A percentile compares a stretch with the other conserved stretches of the same genome.
These are phyloP conservation scores for Trachelus tabidus DNA, from an alignment of 2,888 invertebrate species.

Conservation along the genomic window DNA sequence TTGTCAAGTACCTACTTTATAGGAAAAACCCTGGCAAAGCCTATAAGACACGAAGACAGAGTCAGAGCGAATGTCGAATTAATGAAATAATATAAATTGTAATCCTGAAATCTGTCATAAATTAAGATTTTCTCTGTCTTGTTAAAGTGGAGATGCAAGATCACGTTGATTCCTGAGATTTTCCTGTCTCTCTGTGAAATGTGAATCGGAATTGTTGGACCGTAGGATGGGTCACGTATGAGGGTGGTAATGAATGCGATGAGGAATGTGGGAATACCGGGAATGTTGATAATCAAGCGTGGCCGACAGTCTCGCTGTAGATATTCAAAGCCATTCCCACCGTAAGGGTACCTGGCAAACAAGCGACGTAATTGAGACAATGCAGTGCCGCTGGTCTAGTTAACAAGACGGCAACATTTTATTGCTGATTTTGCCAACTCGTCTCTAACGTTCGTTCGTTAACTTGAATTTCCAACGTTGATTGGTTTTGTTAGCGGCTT, in stretches of 20 bases:
- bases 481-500: conserved; percentile 1
- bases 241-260: conserved; percentile 13
- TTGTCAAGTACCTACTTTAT: background rate
- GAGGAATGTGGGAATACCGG: conserved; percentile 16
- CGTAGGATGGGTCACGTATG: background rate
- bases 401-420: conserved; percentile 17
- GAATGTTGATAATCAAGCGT: conserved; percentile 19
- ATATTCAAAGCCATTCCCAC: background rate
- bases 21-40: background rate
- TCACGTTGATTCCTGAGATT: background rate
- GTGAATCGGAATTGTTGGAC: background rate
- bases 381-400: conserved; percentile 8
- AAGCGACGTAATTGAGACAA: conserved; percentile 20
- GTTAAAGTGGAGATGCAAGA: background rate
- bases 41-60: background rate
- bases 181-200: background rate
- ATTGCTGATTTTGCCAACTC: conserved; percentile 15
- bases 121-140: background rate
- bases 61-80: background rate
- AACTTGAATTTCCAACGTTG: background rate
- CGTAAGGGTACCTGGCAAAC: background rate
- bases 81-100: background rate
- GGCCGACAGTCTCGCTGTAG: conserved; percentile 1
- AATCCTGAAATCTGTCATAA: background rate
- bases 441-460: conserved; percentile 13